Percentiles rank a stretch among this genome's conserved stretches.
Conservation (phyloP, 1,140 invertebrate genomes). For the Oryctes rhinoceros region DNA sequence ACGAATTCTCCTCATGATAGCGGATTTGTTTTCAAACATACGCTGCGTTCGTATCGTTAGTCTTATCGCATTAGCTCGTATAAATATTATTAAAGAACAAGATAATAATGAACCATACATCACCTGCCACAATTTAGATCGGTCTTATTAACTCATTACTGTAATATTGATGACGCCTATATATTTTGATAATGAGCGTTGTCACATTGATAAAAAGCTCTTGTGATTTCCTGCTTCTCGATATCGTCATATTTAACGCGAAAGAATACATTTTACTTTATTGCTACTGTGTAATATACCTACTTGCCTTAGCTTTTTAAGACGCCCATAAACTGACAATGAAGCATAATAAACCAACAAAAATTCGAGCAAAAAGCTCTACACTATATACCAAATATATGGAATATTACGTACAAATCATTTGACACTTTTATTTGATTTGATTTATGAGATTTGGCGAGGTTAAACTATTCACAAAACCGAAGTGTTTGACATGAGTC, state of each 20-base stretch:
- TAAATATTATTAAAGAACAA: background rate
- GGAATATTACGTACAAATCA: too few relatives aligned
- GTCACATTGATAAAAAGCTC: background rate
- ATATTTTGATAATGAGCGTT: background rate
- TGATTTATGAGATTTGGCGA: too few relatives aligned
- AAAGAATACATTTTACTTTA: too few relatives aligned
- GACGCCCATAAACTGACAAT: too few relatives aligned
- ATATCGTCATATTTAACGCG: background rate
- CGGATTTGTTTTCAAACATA: constrained; percentile 11
- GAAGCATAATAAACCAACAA: too few relatives aligned
- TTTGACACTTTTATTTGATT: too few relatives aligned
- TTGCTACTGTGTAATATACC: too few relatives aligned
- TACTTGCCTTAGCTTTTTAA: too few relatives aligned
- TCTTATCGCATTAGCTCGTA: background rate
- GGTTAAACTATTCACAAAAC: too few relatives aligned
- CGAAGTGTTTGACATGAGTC: too few relatives aligned
- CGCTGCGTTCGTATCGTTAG: background rate
- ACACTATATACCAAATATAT: too few relatives aligned
- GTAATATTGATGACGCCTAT: background rate
- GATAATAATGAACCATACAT: background rate
- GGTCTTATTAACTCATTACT: background rate
- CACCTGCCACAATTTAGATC: background rate
- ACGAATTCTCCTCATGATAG: constrained; percentile 33
- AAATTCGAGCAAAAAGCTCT: too few relatives aligned
- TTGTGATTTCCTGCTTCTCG: background rate